Conservation (phyloP, 2,113 vertebrate genomes). For the Salvator merianae region DNA sequence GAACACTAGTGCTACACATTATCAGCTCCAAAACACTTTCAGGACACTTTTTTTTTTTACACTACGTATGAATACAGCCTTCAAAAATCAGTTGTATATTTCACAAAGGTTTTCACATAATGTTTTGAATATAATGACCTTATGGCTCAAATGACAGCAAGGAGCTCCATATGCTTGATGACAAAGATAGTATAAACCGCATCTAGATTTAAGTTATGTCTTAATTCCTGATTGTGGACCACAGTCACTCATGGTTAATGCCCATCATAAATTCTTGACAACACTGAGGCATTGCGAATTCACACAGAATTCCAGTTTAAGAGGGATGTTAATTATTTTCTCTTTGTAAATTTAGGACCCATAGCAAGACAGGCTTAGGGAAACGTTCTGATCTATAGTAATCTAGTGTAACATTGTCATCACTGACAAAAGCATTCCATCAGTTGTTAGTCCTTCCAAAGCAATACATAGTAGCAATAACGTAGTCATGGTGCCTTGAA, state of each 20-base stretch:
- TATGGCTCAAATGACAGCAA: not conserved
- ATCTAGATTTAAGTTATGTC: not conserved
- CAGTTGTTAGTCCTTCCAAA: conserved; percentile 40
- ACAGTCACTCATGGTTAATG: no score
- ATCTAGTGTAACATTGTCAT: conserved; percentile 44
- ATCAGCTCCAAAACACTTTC: no score
- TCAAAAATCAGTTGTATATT: no score
- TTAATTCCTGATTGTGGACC: no score
- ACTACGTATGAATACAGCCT: not conserved
- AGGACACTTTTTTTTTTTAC: no score
- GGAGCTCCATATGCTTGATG: no score
- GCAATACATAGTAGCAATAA: conserved; percentile 29
- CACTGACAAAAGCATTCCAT: conserved; percentile 38
- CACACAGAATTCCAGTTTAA: no score
- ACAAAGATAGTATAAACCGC: not conserved
- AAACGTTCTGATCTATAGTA: conserved; percentile 36
- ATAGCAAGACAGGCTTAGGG: conserved; percentile 33
- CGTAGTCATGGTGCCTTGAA: conserved; percentile 15
- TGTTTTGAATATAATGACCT: not conserved
- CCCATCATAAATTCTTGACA: no score
- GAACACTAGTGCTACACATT: no score
- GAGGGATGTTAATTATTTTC: conserved; percentile 14
- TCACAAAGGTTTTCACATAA: not conserved
- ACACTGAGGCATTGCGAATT: no score
- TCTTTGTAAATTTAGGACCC: conserved; percentile 44